A percentile compares a stretch with the other conserved stretches of the same genome.
Conservation (phyloP, 2,113 vertebrate species). For the Neogale vison region DNA sequence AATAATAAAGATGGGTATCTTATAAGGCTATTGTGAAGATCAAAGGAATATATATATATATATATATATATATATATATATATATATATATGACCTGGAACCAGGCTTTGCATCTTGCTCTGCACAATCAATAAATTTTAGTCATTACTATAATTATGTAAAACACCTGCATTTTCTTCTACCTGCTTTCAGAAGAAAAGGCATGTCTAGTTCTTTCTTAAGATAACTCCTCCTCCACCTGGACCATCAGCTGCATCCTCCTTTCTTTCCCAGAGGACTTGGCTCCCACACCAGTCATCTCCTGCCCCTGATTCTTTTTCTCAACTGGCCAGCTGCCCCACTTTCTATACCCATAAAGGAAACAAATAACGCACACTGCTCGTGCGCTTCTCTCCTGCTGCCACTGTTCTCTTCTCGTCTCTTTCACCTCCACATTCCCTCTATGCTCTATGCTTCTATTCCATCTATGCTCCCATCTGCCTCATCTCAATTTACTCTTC, state of each 20-base stretch:
- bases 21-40: neutral
- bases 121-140: neutral
- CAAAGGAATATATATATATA: neutral
- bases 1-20: neutral
- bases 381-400: neutral
- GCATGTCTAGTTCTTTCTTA: neutral
- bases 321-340: neutral
- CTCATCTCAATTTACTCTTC: neutral
- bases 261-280: neutral
- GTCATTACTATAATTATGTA: neutral
- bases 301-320: neutral
- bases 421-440: neutral
- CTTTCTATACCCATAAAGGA: neutral
- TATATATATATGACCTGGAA: neutral
- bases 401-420: neutral
- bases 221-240: neutral
- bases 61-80: neutral
- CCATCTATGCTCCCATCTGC: neutral
- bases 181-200: neutral
- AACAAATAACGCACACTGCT: neutral
- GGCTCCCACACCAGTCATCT: neutral
- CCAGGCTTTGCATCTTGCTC: neutral
- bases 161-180: neutral
- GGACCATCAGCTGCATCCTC: neutral
- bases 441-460: no score